Evolutionary conservation across 2,113 vertebrate species (phyloP).

Genomic region (Sphyrna mokarran): DNA sequence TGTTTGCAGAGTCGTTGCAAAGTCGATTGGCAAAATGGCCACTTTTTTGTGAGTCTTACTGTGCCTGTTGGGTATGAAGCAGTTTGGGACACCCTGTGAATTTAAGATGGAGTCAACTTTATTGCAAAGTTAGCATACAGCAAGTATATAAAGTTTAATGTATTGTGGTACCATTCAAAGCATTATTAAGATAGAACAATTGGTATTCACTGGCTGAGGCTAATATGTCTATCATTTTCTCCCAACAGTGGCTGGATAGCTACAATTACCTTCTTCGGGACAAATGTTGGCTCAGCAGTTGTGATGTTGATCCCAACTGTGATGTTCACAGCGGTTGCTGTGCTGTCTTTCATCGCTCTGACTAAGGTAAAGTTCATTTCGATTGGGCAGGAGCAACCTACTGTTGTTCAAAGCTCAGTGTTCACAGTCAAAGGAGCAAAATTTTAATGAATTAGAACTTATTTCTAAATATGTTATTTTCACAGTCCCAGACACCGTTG

Average conservation of each 20-base stretch:
- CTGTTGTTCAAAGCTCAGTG: not conserved
- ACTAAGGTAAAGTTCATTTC: constrained; percentile 69
- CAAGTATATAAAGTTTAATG: not conserved
- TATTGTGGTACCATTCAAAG: not conserved
- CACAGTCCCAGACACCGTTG: not conserved
- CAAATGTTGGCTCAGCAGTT: constrained; percentile 76
- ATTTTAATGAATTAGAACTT: not conserved
- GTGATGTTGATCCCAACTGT: constrained; percentile 90
- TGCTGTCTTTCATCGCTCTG: constrained; percentile 83
- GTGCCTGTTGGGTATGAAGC: not conserved
- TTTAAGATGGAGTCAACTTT: not conserved
- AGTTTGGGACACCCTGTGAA: not conserved
- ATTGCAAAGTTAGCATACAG: not conserved
- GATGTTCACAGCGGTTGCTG: constrained; percentile 83
- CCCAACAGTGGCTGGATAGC: constrained; percentile 82
- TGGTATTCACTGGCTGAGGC: not conserved
- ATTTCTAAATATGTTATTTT: too few species aligned
- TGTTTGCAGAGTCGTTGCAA: too few species aligned
- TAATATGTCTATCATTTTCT: not conserved
- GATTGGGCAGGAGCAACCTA: not conserved
- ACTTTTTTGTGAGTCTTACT: too few species aligned
- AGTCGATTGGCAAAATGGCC: too few species aligned
- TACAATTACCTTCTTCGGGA: constrained; percentile 85
- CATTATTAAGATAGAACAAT: not conserved
- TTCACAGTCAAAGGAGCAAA: not conserved